These are phyloP conservation scores for Trichacis sp. DNA, from an alignment of 2,888 invertebrate species.

Conservation along the genomic window DNA sequence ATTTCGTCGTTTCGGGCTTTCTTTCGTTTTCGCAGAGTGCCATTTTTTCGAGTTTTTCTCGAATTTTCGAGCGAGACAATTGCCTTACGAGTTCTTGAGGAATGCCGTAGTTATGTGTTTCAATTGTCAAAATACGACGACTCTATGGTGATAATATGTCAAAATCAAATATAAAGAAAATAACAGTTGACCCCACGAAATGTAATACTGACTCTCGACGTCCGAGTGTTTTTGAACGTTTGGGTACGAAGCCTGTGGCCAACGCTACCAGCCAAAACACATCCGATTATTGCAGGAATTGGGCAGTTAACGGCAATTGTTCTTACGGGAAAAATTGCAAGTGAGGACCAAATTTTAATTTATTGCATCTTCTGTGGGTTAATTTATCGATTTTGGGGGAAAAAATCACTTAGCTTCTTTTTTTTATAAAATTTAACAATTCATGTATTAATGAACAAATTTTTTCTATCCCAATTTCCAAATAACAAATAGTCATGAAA, in stretches of 20 bases:
- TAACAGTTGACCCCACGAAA: slow-evolving; percentile 81
- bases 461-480: slow-evolving; percentile 9
- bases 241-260: slow-evolving; percentile 80
- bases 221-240: slow-evolving; percentile 86
- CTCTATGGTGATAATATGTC: slow-evolving; percentile 72
- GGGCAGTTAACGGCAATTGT: slow-evolving; percentile 83
- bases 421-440: too few species aligned
- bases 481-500: too few species aligned
- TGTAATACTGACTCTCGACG: slow-evolving; percentile 75
- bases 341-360: slow-evolving; percentile 60
- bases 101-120: slow-evolving; percentile 66
- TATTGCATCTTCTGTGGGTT: background rate
- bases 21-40: too few species aligned
- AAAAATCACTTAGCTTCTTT: too few species aligned
- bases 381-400: too few species aligned
- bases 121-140: slow-evolving; percentile 63
- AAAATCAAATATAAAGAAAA: slow-evolving; percentile 82
- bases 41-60: too few species aligned
- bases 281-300: slow-evolving; percentile 80
- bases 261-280: slow-evolving; percentile 69
- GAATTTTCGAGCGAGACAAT: too few species aligned
- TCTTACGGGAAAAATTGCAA: slow-evolving; percentile 84
- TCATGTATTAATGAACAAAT: slow-evolving; percentile 15
- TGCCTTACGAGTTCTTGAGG: too few species aligned
- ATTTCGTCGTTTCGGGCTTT: too few species aligned